Base-by-base conservation (phyloP, 2,113 vertebrate genomes). In the Microcebus lehilahytsara region DNA sequence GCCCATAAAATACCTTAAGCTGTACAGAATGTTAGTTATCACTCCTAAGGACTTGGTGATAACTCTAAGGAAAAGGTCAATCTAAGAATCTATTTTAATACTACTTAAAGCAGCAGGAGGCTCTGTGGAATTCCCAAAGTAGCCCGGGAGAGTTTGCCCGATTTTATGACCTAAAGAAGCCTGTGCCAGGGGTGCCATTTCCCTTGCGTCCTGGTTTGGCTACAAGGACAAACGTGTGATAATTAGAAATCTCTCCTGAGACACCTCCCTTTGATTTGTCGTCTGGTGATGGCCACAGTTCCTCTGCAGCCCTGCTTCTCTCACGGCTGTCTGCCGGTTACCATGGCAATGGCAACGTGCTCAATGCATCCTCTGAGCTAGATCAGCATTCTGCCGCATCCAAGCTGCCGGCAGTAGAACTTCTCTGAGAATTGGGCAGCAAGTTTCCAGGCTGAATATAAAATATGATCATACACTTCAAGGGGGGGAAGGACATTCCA, bases 291-390 rank as follows among this genome's bases (percentile, higher is more conserved):
- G 92, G 96, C 95, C 95, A 46, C 49, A 62, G 93, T 77, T 95
- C 71, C 95, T 93, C 83, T 51, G 64, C 83, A 96, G 93, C 84
- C 90, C 60, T 66, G 79, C 93, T 80, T 89, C 71, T 94, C 85
- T 95, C 87, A 60, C 90, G 96, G 42, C 96, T 93, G 90, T 60
- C 96, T 96, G 84, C 95, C 81, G 71, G 97, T 97, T 97, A 91
- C 97, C 97, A 97, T 97, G 97, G 97, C 89, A 85, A 98, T 80
- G 66, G n/a, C n/a, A n/a, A n/a, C n/a, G n/a, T n/a, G 64, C 77
- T 88, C 92, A 27, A 25, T 9, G 46, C 60, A 87, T 87, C 93
- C 80, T 72, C 9, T 6, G 66, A 97, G 87, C 95, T 97, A 97
- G 95, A 97, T 97, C 96, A 94, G 96, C 97, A 95, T 95, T 97